These are phyloP conservation scores for Polymixis flavicincta DNA, from an alignment of 2,888 invertebrate species.

Conservation along the genomic window DNA sequence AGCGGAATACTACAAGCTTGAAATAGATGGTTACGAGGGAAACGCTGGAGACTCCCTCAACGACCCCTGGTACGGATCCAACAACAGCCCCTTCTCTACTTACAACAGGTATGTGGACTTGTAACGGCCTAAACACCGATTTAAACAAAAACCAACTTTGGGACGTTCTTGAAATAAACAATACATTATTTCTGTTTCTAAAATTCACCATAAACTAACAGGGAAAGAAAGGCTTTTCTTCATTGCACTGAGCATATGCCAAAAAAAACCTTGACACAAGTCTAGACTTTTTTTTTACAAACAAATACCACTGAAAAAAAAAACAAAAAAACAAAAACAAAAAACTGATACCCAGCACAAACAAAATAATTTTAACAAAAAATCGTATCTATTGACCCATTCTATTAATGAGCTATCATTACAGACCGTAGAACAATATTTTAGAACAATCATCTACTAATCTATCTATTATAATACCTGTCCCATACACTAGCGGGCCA, in stretches of 20 bases:
- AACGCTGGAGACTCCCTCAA: conserved; percentile 97
- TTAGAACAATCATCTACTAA: neutral
- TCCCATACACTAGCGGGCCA: too few species aligned
- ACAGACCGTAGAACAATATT: neutral
- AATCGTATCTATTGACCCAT: neutral
- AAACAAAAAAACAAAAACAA: too few species aligned
- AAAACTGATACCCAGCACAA: too few species aligned
- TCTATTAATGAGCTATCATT: neutral
- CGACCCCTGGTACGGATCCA: conserved; percentile 98
- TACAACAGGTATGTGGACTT: conserved; percentile 93
- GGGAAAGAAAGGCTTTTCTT: neutral
- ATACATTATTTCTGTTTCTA: neutral
- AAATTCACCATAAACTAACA: neutral
- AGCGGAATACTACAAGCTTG: conserved; percentile 97
- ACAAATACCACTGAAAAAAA: neutral
- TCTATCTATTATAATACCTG: neutral
- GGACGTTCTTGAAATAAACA: neutral
- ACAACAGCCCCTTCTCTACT: conserved; percentile 98
- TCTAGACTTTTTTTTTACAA: too few species aligned
- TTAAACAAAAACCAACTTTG: neutral
- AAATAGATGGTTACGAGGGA: conserved; percentile 97
- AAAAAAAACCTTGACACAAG: too few species aligned
- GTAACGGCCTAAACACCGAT: neutral
- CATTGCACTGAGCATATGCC: neutral
- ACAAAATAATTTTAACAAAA: neutral